Evolutionary conservation across 2,888 invertebrate species (phyloP).

Genomic region (Cephus runcator): DNA sequence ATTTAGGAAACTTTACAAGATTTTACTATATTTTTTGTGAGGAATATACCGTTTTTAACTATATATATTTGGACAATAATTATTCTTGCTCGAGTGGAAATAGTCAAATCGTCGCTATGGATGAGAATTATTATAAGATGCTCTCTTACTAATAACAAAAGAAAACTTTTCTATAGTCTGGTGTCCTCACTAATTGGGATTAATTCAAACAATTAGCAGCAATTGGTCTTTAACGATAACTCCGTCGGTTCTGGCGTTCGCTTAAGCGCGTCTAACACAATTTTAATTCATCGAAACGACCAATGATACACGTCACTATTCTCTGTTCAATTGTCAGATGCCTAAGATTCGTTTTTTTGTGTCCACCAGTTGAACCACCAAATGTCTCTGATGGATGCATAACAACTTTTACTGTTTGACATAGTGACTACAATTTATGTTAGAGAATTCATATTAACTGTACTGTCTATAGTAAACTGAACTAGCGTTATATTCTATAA

Average conservation of each 20-base stretch:
- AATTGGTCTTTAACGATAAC: constrained; percentile 9
- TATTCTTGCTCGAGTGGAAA: not conserved
- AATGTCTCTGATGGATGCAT: not conserved
- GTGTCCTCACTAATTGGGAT: constrained; percentile 16
- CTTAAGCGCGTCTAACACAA: constrained; percentile 1
- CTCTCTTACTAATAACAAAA: not conserved
- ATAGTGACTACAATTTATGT: not conserved
- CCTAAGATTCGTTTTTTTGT: not conserved
- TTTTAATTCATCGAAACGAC: constrained; percentile 3
- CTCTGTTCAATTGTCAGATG: not conserved
- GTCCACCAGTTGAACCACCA: not conserved
- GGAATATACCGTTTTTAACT: too few species aligned
- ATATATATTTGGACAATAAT: not conserved
- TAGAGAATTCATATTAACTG: not conserved
- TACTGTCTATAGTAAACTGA: not conserved
- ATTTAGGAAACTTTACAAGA: not conserved
- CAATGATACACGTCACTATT: not conserved
- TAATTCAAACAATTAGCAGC: constrained; percentile 20
- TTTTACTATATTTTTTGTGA: not conserved
- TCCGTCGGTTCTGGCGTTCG: constrained; percentile 2
- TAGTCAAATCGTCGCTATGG: not conserved
- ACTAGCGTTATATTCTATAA: not conserved
- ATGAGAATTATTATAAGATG: not conserved
- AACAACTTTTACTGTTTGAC: not conserved
- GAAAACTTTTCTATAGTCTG: not conserved